Conservation (phyloP, 2,797 vertebrate species). For the Synanceia verrucosa region DNA sequence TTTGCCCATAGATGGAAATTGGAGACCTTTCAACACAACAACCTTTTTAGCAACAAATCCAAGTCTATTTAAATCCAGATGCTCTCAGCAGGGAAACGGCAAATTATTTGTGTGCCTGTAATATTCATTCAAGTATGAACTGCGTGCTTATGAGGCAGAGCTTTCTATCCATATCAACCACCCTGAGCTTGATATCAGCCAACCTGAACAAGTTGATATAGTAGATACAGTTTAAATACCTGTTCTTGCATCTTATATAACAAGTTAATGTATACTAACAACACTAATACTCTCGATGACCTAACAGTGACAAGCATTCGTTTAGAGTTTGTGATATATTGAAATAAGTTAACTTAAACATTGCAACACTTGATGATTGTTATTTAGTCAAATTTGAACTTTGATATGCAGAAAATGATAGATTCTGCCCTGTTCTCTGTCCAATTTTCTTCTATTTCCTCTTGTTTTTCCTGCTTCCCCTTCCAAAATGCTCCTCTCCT, state of each 20-base stretch:
- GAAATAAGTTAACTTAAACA: not conserved
- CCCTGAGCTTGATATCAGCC: not conserved
- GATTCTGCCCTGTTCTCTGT: slow-evolving; percentile 3
- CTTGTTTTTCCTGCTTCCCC: slow-evolving; percentile 51
- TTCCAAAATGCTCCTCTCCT: slow-evolving; percentile 16
- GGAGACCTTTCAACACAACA: slow-evolving; percentile 45
- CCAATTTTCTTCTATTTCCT: slow-evolving; percentile 16
- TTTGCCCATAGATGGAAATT: slow-evolving; percentile 61
- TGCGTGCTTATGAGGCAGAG: no score
- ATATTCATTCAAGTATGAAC: not conserved
- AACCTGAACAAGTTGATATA: not conserved
- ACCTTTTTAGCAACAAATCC: slow-evolving; percentile 28
- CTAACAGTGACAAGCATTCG: not conserved
- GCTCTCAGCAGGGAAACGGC: slow-evolving; percentile 8
- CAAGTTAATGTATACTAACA: not conserved
- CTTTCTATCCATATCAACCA: no score
- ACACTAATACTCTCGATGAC: not conserved
- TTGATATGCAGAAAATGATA: not conserved
- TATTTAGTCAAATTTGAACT: not conserved
- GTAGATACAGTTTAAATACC: not conserved
- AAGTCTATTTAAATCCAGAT: slow-evolving; percentile 40
- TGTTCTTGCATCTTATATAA: not conserved
- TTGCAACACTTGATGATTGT: not conserved
- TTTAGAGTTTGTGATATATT: not conserved
- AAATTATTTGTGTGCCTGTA: not conserved